Evolutionary conservation across 2,113 vertebrate genomes (phyloP).

Genomic region (Eolophus roseicapilla): DNA sequence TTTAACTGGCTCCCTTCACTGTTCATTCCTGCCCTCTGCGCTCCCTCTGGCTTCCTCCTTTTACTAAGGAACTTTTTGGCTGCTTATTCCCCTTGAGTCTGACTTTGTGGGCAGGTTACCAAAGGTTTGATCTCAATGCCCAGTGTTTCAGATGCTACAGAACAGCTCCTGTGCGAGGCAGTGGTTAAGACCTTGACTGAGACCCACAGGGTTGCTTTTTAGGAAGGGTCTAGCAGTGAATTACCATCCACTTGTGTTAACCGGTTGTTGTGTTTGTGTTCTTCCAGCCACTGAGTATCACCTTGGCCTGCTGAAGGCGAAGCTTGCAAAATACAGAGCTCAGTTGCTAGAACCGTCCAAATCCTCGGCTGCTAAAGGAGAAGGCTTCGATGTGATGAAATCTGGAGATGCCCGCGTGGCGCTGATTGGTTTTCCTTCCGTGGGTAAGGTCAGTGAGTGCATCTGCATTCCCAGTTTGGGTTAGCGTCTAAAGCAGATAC

Average conservation of each 20-base stretch:
- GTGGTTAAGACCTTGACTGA: fast-evolving
- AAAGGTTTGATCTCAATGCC: neutral
- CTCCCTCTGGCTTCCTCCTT: neutral
- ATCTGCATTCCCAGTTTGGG: neutral
- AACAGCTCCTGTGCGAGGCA: fast-evolving
- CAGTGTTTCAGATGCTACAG: neutral
- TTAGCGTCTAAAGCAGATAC: neutral
- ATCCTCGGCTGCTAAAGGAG: slow-evolving; percentile 89
- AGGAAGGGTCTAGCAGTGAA: neutral
- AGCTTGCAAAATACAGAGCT: slow-evolving; percentile 95
- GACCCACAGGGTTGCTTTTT: fast-evolving
- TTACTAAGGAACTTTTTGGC: fast-evolving
- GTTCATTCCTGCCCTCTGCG: neutral
- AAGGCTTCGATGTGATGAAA: slow-evolving; percentile 99
- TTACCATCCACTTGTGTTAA: neutral
- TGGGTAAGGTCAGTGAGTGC: slow-evolving; percentile 91
- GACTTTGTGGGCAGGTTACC: neutral
- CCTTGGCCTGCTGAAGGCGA: slow-evolving; percentile 95
- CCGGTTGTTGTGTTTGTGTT: neutral
- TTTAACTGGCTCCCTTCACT: neutral
- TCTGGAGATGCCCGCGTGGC: slow-evolving; percentile 96
- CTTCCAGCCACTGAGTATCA: slow-evolving; percentile 94
- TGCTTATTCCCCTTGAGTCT: neutral
- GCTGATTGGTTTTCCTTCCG: slow-evolving; percentile 96
- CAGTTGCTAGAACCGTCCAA: slow-evolving; percentile 96